Percentiles rank a stretch among this genome's conserved stretches.
Evolutionary conservation across 92 coral and sea anemone species (phyloP).

Genomic region (Pocillopora meandrina): DNA sequence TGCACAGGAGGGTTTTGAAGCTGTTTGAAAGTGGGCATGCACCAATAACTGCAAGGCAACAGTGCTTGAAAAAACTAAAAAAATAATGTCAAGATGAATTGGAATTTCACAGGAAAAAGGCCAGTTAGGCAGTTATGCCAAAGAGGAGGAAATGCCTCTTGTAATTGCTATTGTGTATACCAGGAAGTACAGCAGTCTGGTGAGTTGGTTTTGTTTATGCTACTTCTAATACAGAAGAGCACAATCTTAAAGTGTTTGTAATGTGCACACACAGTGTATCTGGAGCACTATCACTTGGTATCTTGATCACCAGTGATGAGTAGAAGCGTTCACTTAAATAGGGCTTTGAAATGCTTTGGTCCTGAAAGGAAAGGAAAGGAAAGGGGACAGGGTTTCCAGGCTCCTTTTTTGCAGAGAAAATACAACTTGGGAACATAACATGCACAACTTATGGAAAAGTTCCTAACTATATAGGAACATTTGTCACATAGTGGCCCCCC

Average conservation of each 20-base stretch:
- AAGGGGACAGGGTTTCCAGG: background rate
- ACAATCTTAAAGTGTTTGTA: slow-evolving; percentile 57
- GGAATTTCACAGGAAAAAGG: slow-evolving; percentile 57
- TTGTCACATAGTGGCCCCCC: too few relatives aligned
- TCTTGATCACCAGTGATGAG: slow-evolving; percentile 64
- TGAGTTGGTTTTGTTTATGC: slow-evolving; percentile 65
- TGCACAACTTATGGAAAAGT: too few relatives aligned
- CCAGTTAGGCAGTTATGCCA: slow-evolving; percentile 56
- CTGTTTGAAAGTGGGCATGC: background rate
- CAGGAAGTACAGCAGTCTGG: slow-evolving; percentile 56
- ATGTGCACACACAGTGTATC: slow-evolving; percentile 55
- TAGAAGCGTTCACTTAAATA: slow-evolving; percentile 51
- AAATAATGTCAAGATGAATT: slow-evolving; percentile 48
- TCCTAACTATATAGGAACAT: too few relatives aligned
- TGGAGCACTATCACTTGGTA: slow-evolving; percentile 32
- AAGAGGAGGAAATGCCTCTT: slow-evolving; percentile 32
- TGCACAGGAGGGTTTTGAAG: background rate
- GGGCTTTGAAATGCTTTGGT: slow-evolving; percentile 58
- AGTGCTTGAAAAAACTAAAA: slow-evolving; percentile 42
- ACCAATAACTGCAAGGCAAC: slow-evolving; percentile 26
- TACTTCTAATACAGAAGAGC: background rate
- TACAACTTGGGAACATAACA: too few relatives aligned
- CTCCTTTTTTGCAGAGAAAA: too few relatives aligned
- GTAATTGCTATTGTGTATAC: too few relatives aligned
- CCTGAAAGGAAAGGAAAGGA: slow-evolving; percentile 53